phyloP scores from a whole-genome alignment of 2,113 vertebrate species.

The Pagrus major region DNA sequence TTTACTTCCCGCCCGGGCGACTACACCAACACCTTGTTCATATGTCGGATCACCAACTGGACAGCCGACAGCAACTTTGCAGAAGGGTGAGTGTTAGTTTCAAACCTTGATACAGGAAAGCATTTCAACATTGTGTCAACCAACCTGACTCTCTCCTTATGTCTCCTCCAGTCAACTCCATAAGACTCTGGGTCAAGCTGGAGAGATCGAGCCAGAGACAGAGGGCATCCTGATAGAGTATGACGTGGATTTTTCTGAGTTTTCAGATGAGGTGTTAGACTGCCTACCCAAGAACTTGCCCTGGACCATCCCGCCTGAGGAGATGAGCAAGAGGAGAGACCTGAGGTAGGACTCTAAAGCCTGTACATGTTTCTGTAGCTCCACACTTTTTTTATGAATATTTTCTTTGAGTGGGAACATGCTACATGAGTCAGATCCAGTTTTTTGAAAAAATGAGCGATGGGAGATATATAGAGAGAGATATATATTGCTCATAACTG shows the following conservation, averaged over 20 bases:
- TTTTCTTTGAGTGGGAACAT: not conserved
- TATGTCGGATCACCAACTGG: conserved; percentile 95
- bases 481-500: not conserved
- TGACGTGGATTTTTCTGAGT: conserved; percentile 94
- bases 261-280: conserved; percentile 88
- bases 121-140: not conserved
- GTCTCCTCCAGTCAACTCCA: conserved; percentile 85
- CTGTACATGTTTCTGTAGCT: not conserved
- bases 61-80: conserved; percentile 92
- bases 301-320: conserved; percentile 90
- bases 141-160: not conserved
- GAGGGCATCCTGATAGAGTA: conserved; percentile 95
- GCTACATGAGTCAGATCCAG: not conserved
- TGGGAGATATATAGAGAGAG: not conserved
- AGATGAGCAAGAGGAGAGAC: conserved; percentile 89
- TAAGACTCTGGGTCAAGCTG: conserved; percentile 94
- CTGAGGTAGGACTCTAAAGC: conserved; percentile 85
- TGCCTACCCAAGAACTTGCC: conserved; percentile 91
- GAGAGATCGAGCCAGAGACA: conserved; percentile 96
- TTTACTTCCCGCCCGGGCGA: conserved; percentile 87
- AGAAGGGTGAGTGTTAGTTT: conserved; percentile 87
- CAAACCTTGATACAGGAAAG: not conserved
- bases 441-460: not conserved
- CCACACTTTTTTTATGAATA: not conserved
- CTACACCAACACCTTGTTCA: conserved; percentile 90